These are phyloP conservation scores for Ptychochromis oligacanthus DNA, from an alignment of 2,113 vertebrate species.

Conservation along the genomic window DNA sequence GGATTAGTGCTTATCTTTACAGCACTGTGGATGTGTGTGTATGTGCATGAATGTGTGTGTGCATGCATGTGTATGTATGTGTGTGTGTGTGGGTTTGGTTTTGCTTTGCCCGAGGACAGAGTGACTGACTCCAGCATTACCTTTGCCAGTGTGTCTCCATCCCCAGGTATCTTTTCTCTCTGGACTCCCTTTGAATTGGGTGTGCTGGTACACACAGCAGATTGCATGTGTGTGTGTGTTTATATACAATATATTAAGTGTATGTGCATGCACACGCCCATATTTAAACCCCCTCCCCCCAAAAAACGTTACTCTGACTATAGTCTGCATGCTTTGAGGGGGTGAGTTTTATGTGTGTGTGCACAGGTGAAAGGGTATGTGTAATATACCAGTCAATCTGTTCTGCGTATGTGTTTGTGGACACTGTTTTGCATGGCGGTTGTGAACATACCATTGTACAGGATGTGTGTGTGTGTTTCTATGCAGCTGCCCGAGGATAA, in stretches of 20 bases:
- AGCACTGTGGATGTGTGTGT: constrained; percentile 30
- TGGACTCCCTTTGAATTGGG: constrained; percentile 57
- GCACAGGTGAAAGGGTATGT: constrained; percentile 14
- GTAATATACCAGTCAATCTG: constrained; percentile 9
- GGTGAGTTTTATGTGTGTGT: not conserved
- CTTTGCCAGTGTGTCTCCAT: constrained; percentile 66
- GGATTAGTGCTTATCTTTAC: constrained; percentile 78
- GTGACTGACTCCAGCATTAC: constrained; percentile 70
- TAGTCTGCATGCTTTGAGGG: constrained; percentile 8
- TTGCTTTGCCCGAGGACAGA: constrained; percentile 62
- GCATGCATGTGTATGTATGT: not conserved
- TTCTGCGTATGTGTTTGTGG: not conserved
- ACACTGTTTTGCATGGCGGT: not conserved
- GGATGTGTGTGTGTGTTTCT: not conserved
- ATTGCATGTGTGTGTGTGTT: not conserved
- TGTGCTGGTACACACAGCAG: constrained; percentile 48
- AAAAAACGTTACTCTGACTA: not conserved
- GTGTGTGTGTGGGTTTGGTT: constrained; percentile 12
- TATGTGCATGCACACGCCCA: not conserved
- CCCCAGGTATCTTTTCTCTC: constrained; percentile 66
- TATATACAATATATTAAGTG: not conserved
- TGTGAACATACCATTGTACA: constrained; percentile 13
- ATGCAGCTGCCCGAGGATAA: constrained; percentile 51
- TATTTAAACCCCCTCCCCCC: constrained; percentile 27
- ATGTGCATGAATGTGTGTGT: not conserved